Percentiles rank a stretch among this genome's conserved stretches.
Evolutionary conservation across 2,113 vertebrate species (phyloP).

Genomic region (Otus sunia): DNA sequence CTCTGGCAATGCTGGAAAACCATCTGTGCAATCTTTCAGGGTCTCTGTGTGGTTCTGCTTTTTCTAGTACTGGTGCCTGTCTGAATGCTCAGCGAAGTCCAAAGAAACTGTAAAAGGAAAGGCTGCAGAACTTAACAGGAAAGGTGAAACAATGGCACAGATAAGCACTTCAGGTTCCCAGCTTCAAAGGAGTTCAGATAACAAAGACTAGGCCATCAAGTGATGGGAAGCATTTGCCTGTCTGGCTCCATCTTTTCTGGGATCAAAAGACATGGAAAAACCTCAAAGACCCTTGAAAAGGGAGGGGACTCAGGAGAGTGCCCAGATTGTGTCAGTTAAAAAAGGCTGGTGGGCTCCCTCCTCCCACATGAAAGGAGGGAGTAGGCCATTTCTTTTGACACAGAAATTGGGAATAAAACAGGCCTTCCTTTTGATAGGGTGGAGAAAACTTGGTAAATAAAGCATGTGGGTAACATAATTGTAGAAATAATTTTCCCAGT

Average conservation of each 20-base stretch:
- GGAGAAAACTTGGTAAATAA: background rate
- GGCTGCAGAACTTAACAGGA: slow-evolving; percentile 23
- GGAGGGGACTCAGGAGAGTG: background rate
- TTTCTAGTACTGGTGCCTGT: background rate
- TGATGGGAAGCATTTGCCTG: slow-evolving; percentile 18
- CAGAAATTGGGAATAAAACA: background rate
- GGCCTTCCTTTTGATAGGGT: background rate
- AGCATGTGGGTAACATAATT: background rate
- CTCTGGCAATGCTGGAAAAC: background rate
- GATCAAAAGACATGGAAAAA: slow-evolving; percentile 31
- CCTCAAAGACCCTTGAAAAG: slow-evolving; percentile 9
- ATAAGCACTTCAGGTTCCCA: slow-evolving; percentile 23
- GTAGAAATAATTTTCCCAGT: background rate
- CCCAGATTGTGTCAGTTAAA: background rate
- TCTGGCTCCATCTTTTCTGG: slow-evolving; percentile 20
- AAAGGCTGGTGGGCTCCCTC: background rate
- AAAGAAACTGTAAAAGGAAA: slow-evolving; percentile 15
- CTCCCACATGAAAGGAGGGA: background rate
- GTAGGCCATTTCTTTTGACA: background rate
- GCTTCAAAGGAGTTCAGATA: slow-evolving; percentile 34
- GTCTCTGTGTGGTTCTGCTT: background rate
- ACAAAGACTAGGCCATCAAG: slow-evolving; percentile 26
- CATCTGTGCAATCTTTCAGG: background rate
- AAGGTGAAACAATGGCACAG: slow-evolving; percentile 47
- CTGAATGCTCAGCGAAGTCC: background rate